phyloP scores from a whole-genome alignment of 2,797 vertebrate species.

The Lemur catta region DNA sequence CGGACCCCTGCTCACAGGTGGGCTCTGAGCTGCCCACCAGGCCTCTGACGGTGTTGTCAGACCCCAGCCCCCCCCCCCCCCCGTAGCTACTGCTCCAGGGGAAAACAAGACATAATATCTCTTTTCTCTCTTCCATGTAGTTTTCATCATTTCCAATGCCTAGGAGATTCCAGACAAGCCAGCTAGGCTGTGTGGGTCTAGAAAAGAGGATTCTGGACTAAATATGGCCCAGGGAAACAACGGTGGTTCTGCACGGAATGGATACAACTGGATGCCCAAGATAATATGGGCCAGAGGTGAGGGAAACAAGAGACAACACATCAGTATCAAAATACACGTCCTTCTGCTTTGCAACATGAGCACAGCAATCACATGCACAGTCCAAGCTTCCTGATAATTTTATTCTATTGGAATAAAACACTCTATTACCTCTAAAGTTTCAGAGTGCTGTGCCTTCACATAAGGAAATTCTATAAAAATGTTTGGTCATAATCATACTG shows the following conservation, averaged over 20 bases:
- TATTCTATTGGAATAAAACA: slow-evolving; percentile 67
- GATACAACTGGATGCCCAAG: not conserved
- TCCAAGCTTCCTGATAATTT: slow-evolving; percentile 74
- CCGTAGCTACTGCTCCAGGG: not conserved
- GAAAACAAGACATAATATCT: too few species aligned
- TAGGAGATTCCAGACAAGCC: not conserved
- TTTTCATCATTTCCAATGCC: not conserved
- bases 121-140: not conserved
- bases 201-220: slow-evolving; percentile 38
- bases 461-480: slow-evolving; percentile 86
- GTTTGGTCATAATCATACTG: slow-evolving; percentile 96
- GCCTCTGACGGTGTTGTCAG: too few species aligned
- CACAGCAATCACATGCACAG: slow-evolving; percentile 86
- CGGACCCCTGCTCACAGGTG: too few species aligned
- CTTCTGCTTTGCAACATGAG: slow-evolving; percentile 77
- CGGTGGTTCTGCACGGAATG: slow-evolving; percentile 42
- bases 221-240: not conserved
- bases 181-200: not conserved
- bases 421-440: slow-evolving; percentile 76
- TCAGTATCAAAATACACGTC: slow-evolving; percentile 61
- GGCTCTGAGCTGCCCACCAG: too few species aligned
- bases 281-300: not conserved
- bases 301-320: slow-evolving; percentile 49
- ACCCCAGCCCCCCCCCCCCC: too few species aligned
- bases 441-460: slow-evolving; percentile 89